Evolutionary conservation across 2,888 invertebrate species (phyloP).

Genomic region (Oscheius sp.): DNA sequence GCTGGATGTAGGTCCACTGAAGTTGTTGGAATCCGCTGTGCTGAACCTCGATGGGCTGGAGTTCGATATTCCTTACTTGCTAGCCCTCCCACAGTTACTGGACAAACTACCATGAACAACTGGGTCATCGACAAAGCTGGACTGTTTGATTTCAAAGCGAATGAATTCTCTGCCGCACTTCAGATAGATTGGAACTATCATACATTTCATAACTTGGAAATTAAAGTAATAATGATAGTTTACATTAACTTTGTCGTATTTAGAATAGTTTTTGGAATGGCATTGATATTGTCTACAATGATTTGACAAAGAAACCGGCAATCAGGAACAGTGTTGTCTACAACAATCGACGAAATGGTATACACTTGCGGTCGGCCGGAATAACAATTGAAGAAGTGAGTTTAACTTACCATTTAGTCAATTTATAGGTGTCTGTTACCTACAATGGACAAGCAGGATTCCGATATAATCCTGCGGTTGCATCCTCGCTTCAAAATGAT

Average conservation of each 20-base stretch:
- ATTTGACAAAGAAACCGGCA: slow-evolving; percentile 81
- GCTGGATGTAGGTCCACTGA: slow-evolving; percentile 71
- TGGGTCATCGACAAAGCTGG: slow-evolving; percentile 91
- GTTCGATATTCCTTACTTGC: slow-evolving; percentile 87
- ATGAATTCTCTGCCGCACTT: slow-evolving; percentile 72
- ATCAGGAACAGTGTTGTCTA: slow-evolving; percentile 53
- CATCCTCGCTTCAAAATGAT: slow-evolving; percentile 81
- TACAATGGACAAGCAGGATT: slow-evolving; percentile 81
- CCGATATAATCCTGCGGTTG: slow-evolving; percentile 82
- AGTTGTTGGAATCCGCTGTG: slow-evolving; percentile 73
- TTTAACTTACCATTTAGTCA: background rate
- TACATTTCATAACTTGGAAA: slow-evolving; percentile 68
- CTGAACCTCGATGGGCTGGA: slow-evolving; percentile 92
- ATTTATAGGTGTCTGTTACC: slow-evolving; percentile 13
- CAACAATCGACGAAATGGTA: slow-evolving; percentile 78
- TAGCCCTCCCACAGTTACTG: slow-evolving; percentile 74
- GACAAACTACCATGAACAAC: slow-evolving; percentile 84
- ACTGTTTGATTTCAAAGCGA: slow-evolving; percentile 81
- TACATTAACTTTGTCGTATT: slow-evolving; percentile 58
- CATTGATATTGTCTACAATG: slow-evolving; percentile 89
- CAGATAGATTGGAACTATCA: slow-evolving; percentile 77
- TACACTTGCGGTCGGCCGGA: slow-evolving; percentile 70
- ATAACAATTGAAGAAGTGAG: slow-evolving; percentile 76
- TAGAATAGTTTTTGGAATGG: slow-evolving; percentile 88
- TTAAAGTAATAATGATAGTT: slow-evolving; percentile 31